A percentile compares a stretch with the other conserved stretches of the same genome.
Conservation (phyloP, 2,797 vertebrate genomes). For the Acropternis orthonyx region DNA sequence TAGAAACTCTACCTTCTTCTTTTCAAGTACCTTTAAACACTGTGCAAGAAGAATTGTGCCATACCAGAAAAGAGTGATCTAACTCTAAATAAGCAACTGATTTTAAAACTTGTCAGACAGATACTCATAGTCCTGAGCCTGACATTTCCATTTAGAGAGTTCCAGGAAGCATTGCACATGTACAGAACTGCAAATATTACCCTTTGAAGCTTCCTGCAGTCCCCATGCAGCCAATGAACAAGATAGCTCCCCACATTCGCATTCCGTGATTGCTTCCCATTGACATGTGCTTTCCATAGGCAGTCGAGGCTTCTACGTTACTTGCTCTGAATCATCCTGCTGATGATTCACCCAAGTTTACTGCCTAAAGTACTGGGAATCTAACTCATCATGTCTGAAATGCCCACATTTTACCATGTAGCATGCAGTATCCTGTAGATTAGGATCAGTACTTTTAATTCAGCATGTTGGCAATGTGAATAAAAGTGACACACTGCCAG, state of each 20-base stretch:
- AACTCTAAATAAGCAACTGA: background rate
- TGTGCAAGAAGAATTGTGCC: background rate
- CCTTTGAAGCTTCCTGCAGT: background rate
- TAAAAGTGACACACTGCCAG: background rate
- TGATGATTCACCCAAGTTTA: background rate
- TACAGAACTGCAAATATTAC: background rate
- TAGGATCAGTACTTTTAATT: background rate
- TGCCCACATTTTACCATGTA: background rate
- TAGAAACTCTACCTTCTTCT: background rate
- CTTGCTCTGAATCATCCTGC: background rate
- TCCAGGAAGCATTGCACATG: background rate
- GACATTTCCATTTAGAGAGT: background rate
- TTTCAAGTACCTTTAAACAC: background rate
- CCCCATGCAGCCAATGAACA: background rate
- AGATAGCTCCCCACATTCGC: fast-evolving
- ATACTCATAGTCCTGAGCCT: background rate
- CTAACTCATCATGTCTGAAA: background rate
- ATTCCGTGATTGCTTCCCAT: background rate
- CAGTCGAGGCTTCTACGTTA: background rate
- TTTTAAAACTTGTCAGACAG: background rate
- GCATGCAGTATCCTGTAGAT: background rate
- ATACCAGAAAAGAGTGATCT: background rate
- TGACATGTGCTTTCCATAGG: background rate
- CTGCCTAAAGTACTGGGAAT: background rate
- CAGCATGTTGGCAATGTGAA: background rate